phyloP scores from a whole-genome alignment of 1,140 invertebrate species.

The Pseudomyrmex concolor region DNA sequence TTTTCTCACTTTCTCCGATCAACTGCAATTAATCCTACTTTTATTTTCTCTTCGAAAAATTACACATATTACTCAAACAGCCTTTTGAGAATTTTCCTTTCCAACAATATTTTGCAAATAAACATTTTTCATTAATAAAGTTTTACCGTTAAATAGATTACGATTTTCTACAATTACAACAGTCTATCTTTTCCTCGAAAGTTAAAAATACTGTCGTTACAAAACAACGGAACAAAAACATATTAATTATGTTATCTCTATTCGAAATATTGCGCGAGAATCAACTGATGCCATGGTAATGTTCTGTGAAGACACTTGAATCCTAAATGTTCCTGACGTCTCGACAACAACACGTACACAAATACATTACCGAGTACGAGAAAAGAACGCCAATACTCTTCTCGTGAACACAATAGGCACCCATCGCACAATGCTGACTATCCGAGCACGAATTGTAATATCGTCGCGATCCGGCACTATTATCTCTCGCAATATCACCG shows the following conservation, averaged over 20 bases:
- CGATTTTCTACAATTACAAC: too few species aligned
- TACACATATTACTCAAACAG: conserved; percentile 23
- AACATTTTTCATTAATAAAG: neutral
- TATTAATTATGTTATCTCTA: conserved; percentile 17
- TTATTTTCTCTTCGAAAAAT: neutral
- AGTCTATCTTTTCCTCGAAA: neutral
- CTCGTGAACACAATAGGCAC: conserved; percentile 20
- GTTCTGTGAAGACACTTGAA: conserved; percentile 30
- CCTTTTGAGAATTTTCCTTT: neutral
- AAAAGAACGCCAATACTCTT: conserved; percentile 20
- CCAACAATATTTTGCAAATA: neutral
- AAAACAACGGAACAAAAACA: neutral
- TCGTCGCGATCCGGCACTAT: neutral
- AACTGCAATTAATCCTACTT: neutral
- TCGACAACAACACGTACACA: neutral
- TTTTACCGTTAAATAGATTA: neutral
- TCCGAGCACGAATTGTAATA: conserved; percentile 23
- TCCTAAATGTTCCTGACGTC: conserved; percentile 32
- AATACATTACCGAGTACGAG: conserved; percentile 7
- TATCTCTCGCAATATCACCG: conserved; percentile 23
- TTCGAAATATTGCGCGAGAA: neutral
- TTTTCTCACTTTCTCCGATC: neutral
- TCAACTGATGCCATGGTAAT: neutral
- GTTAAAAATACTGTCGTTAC: neutral
- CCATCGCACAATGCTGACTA: conserved; percentile 48